Conservation (phyloP, 2,888 invertebrate species). For the Argyra leucocephala region DNA sequence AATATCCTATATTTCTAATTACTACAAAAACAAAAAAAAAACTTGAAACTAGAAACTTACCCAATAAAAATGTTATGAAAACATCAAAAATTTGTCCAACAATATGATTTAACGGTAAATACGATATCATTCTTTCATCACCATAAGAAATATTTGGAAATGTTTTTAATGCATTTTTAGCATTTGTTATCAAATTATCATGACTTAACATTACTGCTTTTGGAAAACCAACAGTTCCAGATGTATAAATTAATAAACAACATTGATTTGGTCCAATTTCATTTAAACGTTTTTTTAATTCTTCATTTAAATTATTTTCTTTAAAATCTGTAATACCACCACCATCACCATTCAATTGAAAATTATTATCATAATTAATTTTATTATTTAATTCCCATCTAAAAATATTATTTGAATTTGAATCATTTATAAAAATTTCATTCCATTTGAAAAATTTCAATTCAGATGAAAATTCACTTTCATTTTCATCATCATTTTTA, state of each 20-base stretch:
- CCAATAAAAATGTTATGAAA: conserved; percentile 43
- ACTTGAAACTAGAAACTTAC: too few relatives aligned
- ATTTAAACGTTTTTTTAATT: conserved; percentile 54
- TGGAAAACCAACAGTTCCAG: conserved; percentile 77
- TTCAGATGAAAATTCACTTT: not conserved
- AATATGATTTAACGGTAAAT: conserved; percentile 79
- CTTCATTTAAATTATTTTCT: conserved; percentile 51
- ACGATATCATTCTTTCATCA: conserved; percentile 60
- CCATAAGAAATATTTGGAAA: conserved; percentile 46
- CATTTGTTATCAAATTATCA: conserved; percentile 68
- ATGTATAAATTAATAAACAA: conserved; percentile 75
- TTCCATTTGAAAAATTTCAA: conserved; percentile 52
- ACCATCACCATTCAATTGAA: too few relatives aligned
- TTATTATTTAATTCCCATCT: not conserved
- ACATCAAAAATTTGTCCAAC: conserved; percentile 75
- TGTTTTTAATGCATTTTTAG: conserved; percentile 46
- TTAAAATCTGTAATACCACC: not conserved
- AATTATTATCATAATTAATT: not conserved
- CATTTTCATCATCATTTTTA: conserved; percentile 24
- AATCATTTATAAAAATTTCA: conserved; percentile 41
- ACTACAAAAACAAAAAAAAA: too few relatives aligned
- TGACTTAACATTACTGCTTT: conserved; percentile 90
- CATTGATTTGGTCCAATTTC: conserved; percentile 69
- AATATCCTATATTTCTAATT: too few relatives aligned
- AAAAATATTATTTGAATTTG: not conserved